Conservation (phyloP, 2,888 invertebrate genomes). For the Drosophila prolongata region DNA sequence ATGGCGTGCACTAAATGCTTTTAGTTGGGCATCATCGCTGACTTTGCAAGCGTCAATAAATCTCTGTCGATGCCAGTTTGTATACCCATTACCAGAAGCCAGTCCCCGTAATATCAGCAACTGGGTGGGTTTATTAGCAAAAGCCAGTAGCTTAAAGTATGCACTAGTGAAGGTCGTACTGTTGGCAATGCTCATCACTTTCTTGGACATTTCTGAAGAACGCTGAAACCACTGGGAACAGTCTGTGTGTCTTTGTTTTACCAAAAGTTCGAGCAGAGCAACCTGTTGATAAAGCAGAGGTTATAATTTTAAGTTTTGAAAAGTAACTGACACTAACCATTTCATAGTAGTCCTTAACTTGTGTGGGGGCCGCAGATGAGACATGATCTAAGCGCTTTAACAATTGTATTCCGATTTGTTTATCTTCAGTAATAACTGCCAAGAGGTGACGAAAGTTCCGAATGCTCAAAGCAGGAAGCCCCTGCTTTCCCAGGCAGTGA, state of each 20-base stretch:
- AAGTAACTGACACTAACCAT: constrained; percentile 40
- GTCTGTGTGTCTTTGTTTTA: neutral
- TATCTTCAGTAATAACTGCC: constrained; percentile 21
- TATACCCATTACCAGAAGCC: neutral
- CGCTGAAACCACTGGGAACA: constrained; percentile 31
- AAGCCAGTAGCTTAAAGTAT: constrained; percentile 43
- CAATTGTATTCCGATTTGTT: constrained; percentile 22
- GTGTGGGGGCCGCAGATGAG: constrained; percentile 2
- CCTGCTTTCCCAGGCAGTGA: constrained; percentile 22
- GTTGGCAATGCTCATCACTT: constrained; percentile 18
- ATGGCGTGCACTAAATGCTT: constrained; percentile 22
- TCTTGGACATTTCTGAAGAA: constrained; percentile 8
- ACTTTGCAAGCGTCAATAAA: constrained; percentile 45
- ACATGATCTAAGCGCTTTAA: constrained; percentile 31
- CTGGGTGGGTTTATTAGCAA: constrained; percentile 11
- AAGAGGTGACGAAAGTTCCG: constrained; percentile 45
- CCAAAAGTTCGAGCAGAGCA: constrained; percentile 46
- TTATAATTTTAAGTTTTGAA: neutral
- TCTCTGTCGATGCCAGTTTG: constrained; percentile 53
- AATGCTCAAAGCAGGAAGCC: constrained; percentile 24
- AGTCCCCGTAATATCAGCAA: constrained; percentile 40
- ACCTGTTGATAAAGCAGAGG: constrained; percentile 19
- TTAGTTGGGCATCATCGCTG: constrained; percentile 33
- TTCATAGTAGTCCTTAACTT: constrained; percentile 61
- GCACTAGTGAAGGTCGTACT: constrained; percentile 28